These are phyloP conservation scores for Autographa pulchrina DNA, from an alignment of 2,888 invertebrate genomes.

Conservation along the genomic window DNA sequence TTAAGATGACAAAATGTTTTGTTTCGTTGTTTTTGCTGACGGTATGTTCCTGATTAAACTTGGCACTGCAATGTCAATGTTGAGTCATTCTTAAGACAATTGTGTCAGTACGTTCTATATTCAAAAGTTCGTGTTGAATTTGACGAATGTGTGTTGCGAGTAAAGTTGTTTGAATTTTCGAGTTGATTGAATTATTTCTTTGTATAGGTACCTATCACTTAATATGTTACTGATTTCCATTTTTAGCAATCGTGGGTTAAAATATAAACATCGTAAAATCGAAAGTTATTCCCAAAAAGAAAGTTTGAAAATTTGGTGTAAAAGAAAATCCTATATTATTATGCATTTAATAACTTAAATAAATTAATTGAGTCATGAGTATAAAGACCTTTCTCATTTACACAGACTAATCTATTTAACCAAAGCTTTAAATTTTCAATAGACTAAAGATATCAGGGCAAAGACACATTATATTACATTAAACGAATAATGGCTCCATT, in stretches of 20 bases:
- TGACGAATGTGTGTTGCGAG: neutral
- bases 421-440: conserved; percentile 13
- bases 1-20: neutral
- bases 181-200: neutral
- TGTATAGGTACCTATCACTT: neutral
- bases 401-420: neutral
- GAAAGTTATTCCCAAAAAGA: too few species aligned
- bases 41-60: conserved; percentile 1
- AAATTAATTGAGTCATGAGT: too few species aligned
- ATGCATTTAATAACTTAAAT: too few species aligned
- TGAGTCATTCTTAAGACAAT: conserved; percentile 1
- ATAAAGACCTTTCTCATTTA: neutral
- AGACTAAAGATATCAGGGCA: conserved; percentile 11
- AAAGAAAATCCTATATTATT: too few species aligned
- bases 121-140: neutral
- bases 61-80: conserved; percentile 2
- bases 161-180: neutral
- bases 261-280: too few species aligned
- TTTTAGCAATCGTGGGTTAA: too few species aligned
- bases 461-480: conserved; percentile 25
- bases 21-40: neutral
- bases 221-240: too few species aligned
- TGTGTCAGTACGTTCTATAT: neutral
- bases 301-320: too few species aligned
- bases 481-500: conserved; percentile 30